phyloP scores from a whole-genome alignment of 2,797 vertebrate species.

The Danionella dracula region DNA sequence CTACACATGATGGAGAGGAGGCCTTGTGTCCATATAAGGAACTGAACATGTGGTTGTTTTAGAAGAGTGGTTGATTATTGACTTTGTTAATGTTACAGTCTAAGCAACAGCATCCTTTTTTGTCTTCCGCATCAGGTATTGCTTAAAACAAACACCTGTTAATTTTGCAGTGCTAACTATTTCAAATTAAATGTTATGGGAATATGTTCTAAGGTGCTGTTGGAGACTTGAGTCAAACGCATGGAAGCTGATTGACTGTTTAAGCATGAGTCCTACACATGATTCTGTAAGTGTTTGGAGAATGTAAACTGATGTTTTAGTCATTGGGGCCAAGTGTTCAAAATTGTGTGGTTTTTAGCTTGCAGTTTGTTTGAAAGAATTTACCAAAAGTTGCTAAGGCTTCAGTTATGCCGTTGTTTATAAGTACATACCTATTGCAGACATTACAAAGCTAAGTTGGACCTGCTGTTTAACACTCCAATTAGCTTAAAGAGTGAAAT shows the following conservation, averaged over 20 bases:
- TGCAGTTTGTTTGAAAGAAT: neutral
- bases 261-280: neutral
- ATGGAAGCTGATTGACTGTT: neutral
- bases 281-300: neutral
- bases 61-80: neutral
- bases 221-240: neutral
- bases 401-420: neutral
- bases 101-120: constrained; percentile 25
- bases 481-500: neutral
- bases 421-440: neutral
- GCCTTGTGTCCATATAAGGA: too few relatives aligned
- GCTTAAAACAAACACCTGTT: neutral
- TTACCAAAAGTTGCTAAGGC: neutral
- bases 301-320: neutral
- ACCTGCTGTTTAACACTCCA: constrained; percentile 10
- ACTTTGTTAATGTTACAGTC: constrained; percentile 27
- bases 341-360: neutral
- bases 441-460: neutral
- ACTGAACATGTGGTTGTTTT: neutral
- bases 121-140: neutral
- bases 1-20: neutral
- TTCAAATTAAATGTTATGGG: neutral
- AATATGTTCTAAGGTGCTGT: neutral
- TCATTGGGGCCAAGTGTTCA: constrained; percentile 16
- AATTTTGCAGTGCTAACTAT: neutral